A percentile compares a stretch with the other conserved stretches of the same genome.
phyloP scores from a whole-genome alignment of 2,797 vertebrate species.

The Aeoliscus strigatus region DNA sequence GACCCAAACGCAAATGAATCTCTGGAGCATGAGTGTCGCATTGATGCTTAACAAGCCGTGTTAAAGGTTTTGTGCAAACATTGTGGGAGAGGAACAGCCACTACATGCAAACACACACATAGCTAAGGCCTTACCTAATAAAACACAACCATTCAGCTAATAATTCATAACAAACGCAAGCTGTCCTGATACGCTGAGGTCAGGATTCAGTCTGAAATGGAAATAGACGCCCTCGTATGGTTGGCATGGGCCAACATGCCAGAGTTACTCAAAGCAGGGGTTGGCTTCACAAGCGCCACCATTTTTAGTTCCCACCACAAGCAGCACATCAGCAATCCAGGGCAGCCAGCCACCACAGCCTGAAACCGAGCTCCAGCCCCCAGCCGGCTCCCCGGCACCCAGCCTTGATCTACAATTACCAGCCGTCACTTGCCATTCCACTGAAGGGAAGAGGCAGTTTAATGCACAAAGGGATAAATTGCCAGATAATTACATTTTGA shows the following conservation, averaged over 20 bases:
- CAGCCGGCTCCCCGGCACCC: slow-evolving; percentile 9
- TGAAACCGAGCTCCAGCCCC: slow-evolving; percentile 14
- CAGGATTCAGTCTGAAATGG: slow-evolving; percentile 45
- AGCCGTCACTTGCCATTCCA: slow-evolving; percentile 48
- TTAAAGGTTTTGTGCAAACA: slow-evolving; percentile 61
- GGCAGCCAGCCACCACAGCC: slow-evolving; percentile 25
- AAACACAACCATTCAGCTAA: slow-evolving; percentile 5
- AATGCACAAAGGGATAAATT: slow-evolving; percentile 55
- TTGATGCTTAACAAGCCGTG: slow-evolving; percentile 58
- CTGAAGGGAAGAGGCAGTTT: slow-evolving; percentile 50
- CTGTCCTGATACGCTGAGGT: no score
- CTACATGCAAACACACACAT: slow-evolving; percentile 9
- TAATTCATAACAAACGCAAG: slow-evolving; percentile 41
- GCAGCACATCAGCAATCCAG: slow-evolving; percentile 28
- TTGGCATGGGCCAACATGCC: slow-evolving; percentile 27
- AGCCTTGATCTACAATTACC: slow-evolving; percentile 70
- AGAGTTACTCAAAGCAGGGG: slow-evolving; percentile 21
- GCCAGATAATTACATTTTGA: slow-evolving; percentile 63
- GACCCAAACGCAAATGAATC: slow-evolving; percentile 57
- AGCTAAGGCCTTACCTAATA: slow-evolving; percentile 11
- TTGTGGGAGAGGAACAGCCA: slow-evolving; percentile 35
- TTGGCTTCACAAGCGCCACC: slow-evolving; percentile 28
- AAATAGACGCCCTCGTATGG: slow-evolving; percentile 34
- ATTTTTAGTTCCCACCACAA: slow-evolving; percentile 31
- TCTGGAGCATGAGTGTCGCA: slow-evolving; percentile 48